phyloP scores from a whole-genome alignment of 2,113 vertebrate genomes.

The Casuarius casuarius region DNA sequence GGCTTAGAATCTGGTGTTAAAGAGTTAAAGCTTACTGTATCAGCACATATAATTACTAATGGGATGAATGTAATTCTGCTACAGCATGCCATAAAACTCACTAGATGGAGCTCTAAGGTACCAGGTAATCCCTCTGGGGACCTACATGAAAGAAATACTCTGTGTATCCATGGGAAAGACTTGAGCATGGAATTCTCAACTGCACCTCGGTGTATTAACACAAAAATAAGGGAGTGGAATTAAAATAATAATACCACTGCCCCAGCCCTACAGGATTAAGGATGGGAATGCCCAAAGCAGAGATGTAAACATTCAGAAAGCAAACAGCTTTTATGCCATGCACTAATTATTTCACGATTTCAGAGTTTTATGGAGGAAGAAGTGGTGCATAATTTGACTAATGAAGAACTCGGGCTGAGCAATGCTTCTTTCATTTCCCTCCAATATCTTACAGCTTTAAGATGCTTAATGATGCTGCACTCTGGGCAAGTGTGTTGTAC shows the following conservation, averaged over 20 bases:
- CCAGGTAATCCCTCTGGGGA: slow-evolving; percentile 5
- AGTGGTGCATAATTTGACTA: background rate
- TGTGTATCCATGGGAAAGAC: background rate
- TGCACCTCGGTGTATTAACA: background rate
- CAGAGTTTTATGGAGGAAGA: background rate
- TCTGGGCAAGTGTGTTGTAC: background rate
- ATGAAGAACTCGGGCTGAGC: background rate
- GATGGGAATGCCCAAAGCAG: slow-evolving; percentile 13
- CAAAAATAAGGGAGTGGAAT: background rate
- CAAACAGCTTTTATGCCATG: background rate
- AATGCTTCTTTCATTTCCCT: background rate
- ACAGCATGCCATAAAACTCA: background rate
- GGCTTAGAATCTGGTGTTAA: background rate
- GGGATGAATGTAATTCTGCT: background rate
- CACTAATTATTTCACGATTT: background rate
- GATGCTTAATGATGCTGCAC: background rate
- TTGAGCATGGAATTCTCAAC: background rate
- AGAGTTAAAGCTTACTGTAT: background rate
- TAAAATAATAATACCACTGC: background rate
- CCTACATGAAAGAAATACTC: background rate
- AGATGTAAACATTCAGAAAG: background rate
- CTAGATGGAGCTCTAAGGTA: slow-evolving; percentile 72
- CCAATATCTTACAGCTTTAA: background rate
- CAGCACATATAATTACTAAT: rapidly evolving
- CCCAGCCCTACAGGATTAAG: background rate